Conservation (phyloP, 2,888 invertebrate species). For the Zhuqinia jingwanae region DNA sequence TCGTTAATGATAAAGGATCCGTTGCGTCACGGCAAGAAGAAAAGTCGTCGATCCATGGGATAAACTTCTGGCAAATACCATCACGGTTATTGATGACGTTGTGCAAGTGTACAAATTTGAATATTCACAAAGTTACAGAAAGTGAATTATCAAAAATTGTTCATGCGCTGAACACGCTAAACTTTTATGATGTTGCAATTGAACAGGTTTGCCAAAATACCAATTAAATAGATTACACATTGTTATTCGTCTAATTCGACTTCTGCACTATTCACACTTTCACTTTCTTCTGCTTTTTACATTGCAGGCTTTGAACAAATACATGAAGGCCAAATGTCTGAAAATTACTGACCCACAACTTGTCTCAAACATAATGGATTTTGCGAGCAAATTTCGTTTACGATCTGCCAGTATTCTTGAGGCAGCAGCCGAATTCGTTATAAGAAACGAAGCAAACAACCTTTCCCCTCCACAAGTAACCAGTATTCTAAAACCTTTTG, state of each 20-base stretch:
- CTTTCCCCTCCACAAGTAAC: conserved; percentile 84
- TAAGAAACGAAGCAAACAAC: conserved; percentile 82
- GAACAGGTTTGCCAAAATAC: conserved; percentile 71
- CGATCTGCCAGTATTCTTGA: conserved; percentile 84
- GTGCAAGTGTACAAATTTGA: conserved; percentile 84
- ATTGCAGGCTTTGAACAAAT: conserved; percentile 84
- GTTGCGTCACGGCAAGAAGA: conserved; percentile 74
- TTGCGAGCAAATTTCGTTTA: conserved; percentile 84
- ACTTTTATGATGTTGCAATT: conserved; percentile 74
- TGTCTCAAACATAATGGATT: conserved; percentile 85
- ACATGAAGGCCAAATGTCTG: conserved; percentile 83
- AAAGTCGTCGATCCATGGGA: conserved; percentile 50
- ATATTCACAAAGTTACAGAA: conserved; percentile 85
- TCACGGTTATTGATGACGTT: conserved; percentile 80
- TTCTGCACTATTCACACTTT: too few species aligned
- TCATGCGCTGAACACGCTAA: conserved; percentile 67
- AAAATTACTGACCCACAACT: conserved; percentile 82
- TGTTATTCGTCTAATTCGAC: too few species aligned
- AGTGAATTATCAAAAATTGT: conserved; percentile 82
- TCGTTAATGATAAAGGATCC: conserved; percentile 68
- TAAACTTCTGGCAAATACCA: conserved; percentile 77
- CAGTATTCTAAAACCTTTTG: conserved; percentile 85
- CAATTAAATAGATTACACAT: too few species aligned
- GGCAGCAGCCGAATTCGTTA: conserved; percentile 83
- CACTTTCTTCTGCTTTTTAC: conserved; percentile 71